Evolutionary conservation across 2,888 invertebrate genomes (phyloP), one percentile per base, ranked within the genome.

Genomic region (Lutraria lutraria): DNA sequence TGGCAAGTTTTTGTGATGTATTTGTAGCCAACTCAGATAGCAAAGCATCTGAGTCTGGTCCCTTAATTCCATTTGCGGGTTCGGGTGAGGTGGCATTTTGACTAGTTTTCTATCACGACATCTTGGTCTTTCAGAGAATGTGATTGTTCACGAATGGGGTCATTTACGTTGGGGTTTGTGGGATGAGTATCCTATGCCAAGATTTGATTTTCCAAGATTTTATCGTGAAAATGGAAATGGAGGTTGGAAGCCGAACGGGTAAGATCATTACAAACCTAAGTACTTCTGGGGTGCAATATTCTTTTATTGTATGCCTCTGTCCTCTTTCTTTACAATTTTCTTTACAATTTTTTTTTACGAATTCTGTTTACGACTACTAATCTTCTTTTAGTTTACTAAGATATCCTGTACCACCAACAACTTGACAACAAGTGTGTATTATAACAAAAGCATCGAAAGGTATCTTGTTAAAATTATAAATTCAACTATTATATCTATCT

Each of bases 141-240:
- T 97, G 19, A 94, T 98, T 63, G 97, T 97, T 0, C 97, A 97
- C 93, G 97, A 98, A 94, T 98, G 98, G 97, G 97, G 97, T 6
- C 98, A 97, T 96, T 97, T 97, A 94, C 97, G 98, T 0, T 98
- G 98, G 96, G 98, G 98, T 3, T 97, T 98, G 6, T 98, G 98
- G 95, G 98, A 98, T 93, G 98, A 98, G 95, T 97, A 97, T 21
- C 76, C 87, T 12, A 56, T 16, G 56, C 56, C 56, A 16, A 16
- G 15, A 13, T 19, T 56, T 56, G 56, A 19, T 56, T 56, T 56
- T 56, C 56, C 56, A 15, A 56, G 15, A 56, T 56, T 56, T 56
- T 56, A 56, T 56, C 56, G 15, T 56, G 56, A 56, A 56, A 56
- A 56, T 56, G 56, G 56, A 56, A 2, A 56, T 15, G 56, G 56